These are phyloP conservation scores for Eremophila alpestris DNA, from an alignment of 2,797 vertebrate genomes.

Conservation along the genomic window DNA sequence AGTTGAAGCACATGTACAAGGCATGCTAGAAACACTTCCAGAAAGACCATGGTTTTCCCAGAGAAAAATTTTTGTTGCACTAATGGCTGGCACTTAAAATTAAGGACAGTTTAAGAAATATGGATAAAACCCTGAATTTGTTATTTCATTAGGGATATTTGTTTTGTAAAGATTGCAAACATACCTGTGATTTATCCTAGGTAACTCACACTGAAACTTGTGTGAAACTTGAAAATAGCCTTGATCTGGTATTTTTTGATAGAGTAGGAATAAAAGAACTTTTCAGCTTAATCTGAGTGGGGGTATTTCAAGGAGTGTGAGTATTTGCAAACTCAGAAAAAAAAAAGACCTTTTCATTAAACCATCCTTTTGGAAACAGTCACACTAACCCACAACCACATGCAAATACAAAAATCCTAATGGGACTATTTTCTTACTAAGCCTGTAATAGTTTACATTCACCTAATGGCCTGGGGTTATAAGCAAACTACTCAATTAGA, in stretches of 20 bases:
- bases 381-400: conserved; percentile 71
- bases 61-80: background rate
- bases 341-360: conserved; percentile 77
- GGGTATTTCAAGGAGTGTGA: conserved; percentile 67
- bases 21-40: background rate
- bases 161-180: conserved; percentile 18
- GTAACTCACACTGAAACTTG: conserved; percentile 37
- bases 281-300: conserved; percentile 59
- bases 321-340: conserved; percentile 71
- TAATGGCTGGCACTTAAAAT: conserved; percentile 25
- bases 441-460: conserved; percentile 82
- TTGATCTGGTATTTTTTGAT: conserved; percentile 16
- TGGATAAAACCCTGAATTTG: background rate
- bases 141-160: background rate
- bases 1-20: background rate
- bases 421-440: conserved; percentile 82
- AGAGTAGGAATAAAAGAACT: background rate
- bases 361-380: conserved; percentile 75
- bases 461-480: conserved; percentile 82
- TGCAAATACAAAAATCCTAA: conserved; percentile 82
- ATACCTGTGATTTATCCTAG: conserved; percentile 31
- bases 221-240: background rate
- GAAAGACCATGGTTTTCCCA: background rate
- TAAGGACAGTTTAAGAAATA: conserved; percentile 13
- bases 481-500: conserved; percentile 84